Conservation (phyloP, 1,140 invertebrate species). For the Pseudomyrmex flavicornis region DNA sequence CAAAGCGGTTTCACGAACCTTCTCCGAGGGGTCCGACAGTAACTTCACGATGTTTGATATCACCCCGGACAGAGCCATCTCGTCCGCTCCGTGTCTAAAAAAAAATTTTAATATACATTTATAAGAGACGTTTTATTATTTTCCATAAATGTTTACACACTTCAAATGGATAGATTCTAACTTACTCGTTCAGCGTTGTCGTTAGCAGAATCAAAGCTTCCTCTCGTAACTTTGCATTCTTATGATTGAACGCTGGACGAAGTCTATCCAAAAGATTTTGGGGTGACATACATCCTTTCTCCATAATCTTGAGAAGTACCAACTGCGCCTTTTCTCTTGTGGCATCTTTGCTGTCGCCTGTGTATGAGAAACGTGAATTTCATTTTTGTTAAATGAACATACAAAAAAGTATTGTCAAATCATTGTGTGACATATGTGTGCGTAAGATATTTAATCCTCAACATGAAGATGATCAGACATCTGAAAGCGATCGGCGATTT, state of each 20-base stretch:
- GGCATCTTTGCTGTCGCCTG: slow-evolving; percentile 92
- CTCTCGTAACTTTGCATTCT: slow-evolving; percentile 94
- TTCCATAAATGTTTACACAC: neutral
- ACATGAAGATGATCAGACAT: slow-evolving; percentile 9
- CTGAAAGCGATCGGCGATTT: slow-evolving; percentile 41
- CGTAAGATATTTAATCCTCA: neutral
- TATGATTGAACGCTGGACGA: slow-evolving; percentile 91
- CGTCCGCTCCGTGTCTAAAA: slow-evolving; percentile 92
- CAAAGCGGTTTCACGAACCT: slow-evolving; percentile 94
- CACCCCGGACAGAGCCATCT: slow-evolving; percentile 92
- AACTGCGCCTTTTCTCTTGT: slow-evolving; percentile 94
- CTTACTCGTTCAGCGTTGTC: slow-evolving; percentile 93
- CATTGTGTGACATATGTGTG: neutral
- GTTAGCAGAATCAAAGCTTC: slow-evolving; percentile 92
- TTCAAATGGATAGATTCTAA: neutral
- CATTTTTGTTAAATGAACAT: neutral
- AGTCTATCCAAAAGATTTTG: slow-evolving; percentile 93
- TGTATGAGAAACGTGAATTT: slow-evolving; percentile 50
- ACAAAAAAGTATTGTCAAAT: neutral
- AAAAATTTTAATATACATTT: slow-evolving; percentile 25
- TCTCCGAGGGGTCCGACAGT: slow-evolving; percentile 94
- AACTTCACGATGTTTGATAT: slow-evolving; percentile 93
- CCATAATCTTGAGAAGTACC: slow-evolving; percentile 92
- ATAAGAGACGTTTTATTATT: neutral
- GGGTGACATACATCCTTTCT: slow-evolving; percentile 91